Evolutionary conservation across 2,113 vertebrate species (phyloP).

Genomic region (Saccopteryx bilineata): DNA sequence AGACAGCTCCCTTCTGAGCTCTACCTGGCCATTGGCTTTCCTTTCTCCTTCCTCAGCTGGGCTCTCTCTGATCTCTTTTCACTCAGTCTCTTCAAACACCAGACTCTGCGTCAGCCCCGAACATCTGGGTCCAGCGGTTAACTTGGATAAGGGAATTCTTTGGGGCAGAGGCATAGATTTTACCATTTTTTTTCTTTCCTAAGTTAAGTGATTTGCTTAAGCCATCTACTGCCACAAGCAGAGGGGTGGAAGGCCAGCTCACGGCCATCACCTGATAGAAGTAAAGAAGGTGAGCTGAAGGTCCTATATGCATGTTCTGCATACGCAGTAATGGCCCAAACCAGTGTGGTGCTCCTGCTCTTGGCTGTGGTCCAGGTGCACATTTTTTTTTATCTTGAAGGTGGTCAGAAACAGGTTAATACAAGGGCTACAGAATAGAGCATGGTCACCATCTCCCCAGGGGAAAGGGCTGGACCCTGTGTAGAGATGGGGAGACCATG

Average conservation of each 20-base stretch:
- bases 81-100: background rate
- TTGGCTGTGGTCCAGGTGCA: background rate
- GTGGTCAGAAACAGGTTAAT: slow-evolving; percentile 89
- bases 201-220: background rate
- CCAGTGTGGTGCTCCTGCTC: background rate
- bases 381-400: slow-evolving; percentile 86
- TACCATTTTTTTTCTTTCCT: background rate
- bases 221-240: background rate
- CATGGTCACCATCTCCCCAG: slow-evolving; percentile 91
- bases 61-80: background rate
- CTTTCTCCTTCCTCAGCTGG: background rate
- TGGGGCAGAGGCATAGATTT: background rate
- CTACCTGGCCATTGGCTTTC: background rate
- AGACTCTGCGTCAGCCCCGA: background rate
- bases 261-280: accelerated
- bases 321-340: slow-evolving; percentile 69
- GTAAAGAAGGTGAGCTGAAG: background rate
- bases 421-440: slow-evolving; percentile 90
- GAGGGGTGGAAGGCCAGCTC: accelerated
- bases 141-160: background rate
- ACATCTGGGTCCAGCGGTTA: background rate
- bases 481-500: slow-evolving; percentile 87
- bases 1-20: background rate
- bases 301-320: slow-evolving; percentile 65
- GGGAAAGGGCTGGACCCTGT: slow-evolving; percentile 92